Conservation (phyloP, 2,797 vertebrate species). For the Leucoraja ocellata region DNA sequence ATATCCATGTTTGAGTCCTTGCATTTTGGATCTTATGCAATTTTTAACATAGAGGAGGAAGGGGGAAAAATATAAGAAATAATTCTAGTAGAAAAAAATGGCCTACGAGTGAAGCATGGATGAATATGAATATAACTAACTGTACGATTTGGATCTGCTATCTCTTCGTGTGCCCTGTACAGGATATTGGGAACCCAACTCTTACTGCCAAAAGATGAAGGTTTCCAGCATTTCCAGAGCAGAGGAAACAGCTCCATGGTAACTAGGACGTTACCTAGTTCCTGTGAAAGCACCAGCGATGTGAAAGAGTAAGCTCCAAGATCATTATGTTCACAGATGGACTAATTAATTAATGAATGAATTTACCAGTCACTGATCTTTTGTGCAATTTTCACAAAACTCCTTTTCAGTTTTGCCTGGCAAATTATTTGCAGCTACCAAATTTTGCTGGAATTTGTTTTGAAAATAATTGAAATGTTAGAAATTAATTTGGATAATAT, state of each 20-base stretch:
- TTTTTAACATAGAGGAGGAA: background rate
- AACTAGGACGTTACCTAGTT: slow-evolving; percentile 38
- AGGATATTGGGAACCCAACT: slow-evolving; percentile 71
- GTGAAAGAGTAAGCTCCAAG: slow-evolving; percentile 58
- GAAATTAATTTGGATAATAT: background rate
- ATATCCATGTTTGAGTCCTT: background rate
- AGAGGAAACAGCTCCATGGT: slow-evolving; percentile 40
- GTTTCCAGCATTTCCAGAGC: slow-evolving; percentile 62
- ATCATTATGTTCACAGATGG: background rate
- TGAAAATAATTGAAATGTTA: background rate
- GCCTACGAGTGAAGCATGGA: background rate
- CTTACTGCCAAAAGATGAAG: slow-evolving; percentile 62
- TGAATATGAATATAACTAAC: background rate
- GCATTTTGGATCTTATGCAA: background rate
- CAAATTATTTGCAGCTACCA: background rate
- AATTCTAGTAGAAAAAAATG: background rate
- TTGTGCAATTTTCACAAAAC: background rate
- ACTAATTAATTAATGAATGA: background rate
- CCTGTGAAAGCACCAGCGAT: slow-evolving; percentile 44
- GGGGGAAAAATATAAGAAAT: background rate
- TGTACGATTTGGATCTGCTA: background rate
- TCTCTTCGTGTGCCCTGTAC: slow-evolving; percentile 34
- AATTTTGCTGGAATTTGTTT: background rate
- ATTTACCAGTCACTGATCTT: background rate
- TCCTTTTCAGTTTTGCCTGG: background rate